phyloP scores from a whole-genome alignment of 1,140 invertebrate genomes.

The Hormaphis cornu region DNA sequence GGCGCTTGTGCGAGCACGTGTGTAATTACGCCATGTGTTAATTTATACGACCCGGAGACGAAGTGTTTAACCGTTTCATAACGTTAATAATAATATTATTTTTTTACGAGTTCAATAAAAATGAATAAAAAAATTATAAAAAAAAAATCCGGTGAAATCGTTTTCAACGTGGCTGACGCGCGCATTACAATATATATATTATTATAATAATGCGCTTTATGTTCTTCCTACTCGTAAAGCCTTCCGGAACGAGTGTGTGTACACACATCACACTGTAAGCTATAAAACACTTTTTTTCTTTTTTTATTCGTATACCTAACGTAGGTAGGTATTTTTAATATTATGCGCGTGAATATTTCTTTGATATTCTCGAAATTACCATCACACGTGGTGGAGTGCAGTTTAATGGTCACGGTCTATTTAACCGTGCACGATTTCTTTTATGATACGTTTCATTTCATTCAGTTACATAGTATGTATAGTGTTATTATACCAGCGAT shows the following conservation, averaged over 20 bases:
- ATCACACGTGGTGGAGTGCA: background rate
- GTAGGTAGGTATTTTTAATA: slow-evolving; percentile 10
- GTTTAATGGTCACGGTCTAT: background rate
- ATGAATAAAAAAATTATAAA: too few relatives aligned
- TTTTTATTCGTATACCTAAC: too few relatives aligned
- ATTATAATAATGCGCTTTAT: slow-evolving; percentile 17
- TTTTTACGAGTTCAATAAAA: slow-evolving; percentile 29
- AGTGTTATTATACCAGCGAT: too few relatives aligned
- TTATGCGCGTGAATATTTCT: background rate
- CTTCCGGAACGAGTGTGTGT: background rate
- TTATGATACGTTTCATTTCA: too few relatives aligned
- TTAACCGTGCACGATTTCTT: background rate
- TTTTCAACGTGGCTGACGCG: slow-evolving; percentile 10
- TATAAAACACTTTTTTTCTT: slow-evolving; percentile 24
- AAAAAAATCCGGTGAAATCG: slow-evolving; percentile 11
- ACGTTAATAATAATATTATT: too few relatives aligned
- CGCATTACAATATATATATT: background rate
- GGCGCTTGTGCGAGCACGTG: background rate
- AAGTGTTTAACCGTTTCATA: slow-evolving; percentile 21
- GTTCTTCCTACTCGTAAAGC: slow-evolving; percentile 24
- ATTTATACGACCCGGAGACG: background rate
- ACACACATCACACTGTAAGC: background rate
- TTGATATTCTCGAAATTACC: slow-evolving; percentile 8
- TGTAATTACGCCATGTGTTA: slow-evolving; percentile 10
- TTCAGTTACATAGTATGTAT: too few relatives aligned